These are phyloP conservation scores for Tanytarsus gracilentus DNA, from an alignment of 2,888 invertebrate genomes.

Conservation along the genomic window DNA sequence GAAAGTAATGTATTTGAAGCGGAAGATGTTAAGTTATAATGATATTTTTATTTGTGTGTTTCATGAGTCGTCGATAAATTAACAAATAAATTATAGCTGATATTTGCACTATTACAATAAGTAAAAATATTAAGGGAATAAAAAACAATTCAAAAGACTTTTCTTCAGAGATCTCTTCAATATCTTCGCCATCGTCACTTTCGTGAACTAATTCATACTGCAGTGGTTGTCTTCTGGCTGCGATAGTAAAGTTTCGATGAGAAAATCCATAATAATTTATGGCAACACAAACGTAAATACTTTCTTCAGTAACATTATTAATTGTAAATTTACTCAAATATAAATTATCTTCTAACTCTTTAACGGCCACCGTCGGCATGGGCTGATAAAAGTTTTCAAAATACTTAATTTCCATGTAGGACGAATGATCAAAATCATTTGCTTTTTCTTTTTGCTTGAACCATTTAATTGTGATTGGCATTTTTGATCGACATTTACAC, in stretches of 20 bases:
- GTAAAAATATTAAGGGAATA: slow-evolving; percentile 13
- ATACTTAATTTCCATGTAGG: slow-evolving; percentile 36
- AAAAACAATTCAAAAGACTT: slow-evolving; percentile 16
- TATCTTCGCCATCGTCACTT: not conserved
- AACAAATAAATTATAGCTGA: slow-evolving; percentile 5
- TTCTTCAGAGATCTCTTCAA: not conserved
- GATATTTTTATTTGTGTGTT: not conserved
- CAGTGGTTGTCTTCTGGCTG: no score
- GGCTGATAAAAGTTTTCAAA: slow-evolving; percentile 39
- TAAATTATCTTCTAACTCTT: slow-evolving; percentile 36
- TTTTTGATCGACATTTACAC: slow-evolving; percentile 38
- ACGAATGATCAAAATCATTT: not conserved
- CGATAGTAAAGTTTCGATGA: slow-evolving; percentile 34
- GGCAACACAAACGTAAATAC: slow-evolving; percentile 40
- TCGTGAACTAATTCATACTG: no score
- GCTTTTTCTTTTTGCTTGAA: slow-evolving; percentile 31
- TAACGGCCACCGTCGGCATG: slow-evolving; percentile 37
- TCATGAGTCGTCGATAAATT: slow-evolving; percentile 6
- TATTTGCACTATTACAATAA: not conserved
- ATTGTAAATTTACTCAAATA: slow-evolving; percentile 41
- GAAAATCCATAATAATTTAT: slow-evolving; percentile 40
- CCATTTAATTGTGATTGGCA: slow-evolving; percentile 41
- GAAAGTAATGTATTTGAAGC: no score
- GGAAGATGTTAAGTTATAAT: no score
- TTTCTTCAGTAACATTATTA: slow-evolving; percentile 35